A percentile compares a stretch with the other conserved stretches of the same genome.
Evolutionary conservation across 2,113 vertebrate species (phyloP).

Genomic region (Mionectes macconnelli): DNA sequence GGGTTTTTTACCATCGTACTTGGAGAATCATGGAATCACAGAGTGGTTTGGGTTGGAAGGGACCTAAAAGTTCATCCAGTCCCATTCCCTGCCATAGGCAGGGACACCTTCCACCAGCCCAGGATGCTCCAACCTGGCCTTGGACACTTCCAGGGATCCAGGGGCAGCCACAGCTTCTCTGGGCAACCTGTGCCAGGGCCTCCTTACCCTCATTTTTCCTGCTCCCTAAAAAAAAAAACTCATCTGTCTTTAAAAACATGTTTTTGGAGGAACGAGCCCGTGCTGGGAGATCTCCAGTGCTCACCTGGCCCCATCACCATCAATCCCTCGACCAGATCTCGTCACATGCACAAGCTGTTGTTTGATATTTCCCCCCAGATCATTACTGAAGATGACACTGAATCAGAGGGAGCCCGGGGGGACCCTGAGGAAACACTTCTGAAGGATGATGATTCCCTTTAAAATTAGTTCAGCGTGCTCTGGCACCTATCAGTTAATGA

Average conservation of each 20-base stretch:
- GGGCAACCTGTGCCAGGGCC: background rate
- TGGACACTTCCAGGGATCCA: background rate
- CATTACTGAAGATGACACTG: background rate
- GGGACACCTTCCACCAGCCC: background rate
- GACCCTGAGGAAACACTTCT: background rate
- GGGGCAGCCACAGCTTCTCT: background rate
- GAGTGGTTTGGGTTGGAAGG: background rate
- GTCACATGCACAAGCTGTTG: accelerated
- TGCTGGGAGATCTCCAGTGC: background rate
- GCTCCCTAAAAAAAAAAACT: background rate
- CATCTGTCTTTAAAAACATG: accelerated
- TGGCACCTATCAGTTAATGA: conserved; percentile 34
- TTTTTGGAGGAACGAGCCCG: background rate
- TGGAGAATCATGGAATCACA: background rate
- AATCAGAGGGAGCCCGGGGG: background rate
- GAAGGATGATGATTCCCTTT: background rate
- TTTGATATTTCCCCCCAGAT: background rate
- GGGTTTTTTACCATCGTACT: background rate
- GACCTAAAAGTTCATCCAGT: accelerated
- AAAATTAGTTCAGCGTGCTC: background rate
- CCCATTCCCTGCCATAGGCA: background rate
- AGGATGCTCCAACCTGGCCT: accelerated
- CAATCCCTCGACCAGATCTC: background rate
- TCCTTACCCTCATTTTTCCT: background rate
- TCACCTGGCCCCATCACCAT: background rate